phyloP scores from a whole-genome alignment of 2,888 invertebrate genomes.

The Netelia fuscicornis region DNA sequence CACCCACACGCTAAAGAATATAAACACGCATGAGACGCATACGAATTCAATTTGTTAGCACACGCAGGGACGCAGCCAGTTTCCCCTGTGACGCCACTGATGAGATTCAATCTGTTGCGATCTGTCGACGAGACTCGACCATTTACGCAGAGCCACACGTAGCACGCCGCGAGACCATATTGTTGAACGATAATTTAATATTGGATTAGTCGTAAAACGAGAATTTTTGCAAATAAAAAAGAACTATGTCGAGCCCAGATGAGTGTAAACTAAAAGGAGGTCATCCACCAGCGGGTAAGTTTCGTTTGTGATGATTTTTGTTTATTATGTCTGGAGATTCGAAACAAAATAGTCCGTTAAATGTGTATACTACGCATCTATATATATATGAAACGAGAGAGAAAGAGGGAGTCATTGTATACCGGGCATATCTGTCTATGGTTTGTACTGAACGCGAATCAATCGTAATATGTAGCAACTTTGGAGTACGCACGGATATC shows the following conservation, averaged over 20 bases:
- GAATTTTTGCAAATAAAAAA: not conserved
- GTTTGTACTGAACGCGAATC: not conserved
- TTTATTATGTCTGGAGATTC: constrained; percentile 30
- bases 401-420: constrained; percentile 3
- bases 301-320: constrained; percentile 57
- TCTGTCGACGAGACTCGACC: constrained; percentile 35
- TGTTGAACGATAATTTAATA: constrained; percentile 33
- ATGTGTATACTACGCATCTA: constrained; percentile 11
- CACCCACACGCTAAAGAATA: not conserved
- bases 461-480: not conserved
- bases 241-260: constrained; percentile 87
- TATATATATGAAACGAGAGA: not conserved
- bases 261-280: constrained; percentile 92
- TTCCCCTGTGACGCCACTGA: constrained; percentile 14
- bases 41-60: not conserved
- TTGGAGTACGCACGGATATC: not conserved
- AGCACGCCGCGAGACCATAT: constrained; percentile 49
- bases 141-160: not conserved
- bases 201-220: not conserved
- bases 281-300: constrained; percentile 95
- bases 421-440: not conserved
- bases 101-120: constrained; percentile 52
- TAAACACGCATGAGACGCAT: not conserved
- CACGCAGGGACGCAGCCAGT: not conserved
- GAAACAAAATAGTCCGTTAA: constrained; percentile 62